A percentile compares a stretch with the other conserved stretches of the same genome.
phyloP scores from a whole-genome alignment of 2,113 vertebrate genomes.

The Embiotoca jacksoni region DNA sequence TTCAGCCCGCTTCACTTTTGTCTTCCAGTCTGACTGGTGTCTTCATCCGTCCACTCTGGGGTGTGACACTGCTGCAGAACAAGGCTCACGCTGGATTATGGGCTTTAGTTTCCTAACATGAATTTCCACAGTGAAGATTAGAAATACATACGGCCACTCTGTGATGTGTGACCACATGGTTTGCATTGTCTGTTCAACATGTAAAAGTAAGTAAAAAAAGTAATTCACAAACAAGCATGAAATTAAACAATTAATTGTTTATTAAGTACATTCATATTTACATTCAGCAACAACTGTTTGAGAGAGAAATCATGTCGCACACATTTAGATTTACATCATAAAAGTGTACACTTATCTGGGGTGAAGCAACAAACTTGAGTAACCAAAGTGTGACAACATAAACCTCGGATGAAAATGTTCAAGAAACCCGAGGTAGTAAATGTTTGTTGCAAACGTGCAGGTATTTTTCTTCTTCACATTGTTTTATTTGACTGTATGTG shows the following conservation, averaged over 20 bases:
- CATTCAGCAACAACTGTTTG: conserved; percentile 17
- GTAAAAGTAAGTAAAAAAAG: no score
- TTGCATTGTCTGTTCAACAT: conserved; percentile 1
- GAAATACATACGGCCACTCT: conserved; percentile 29
- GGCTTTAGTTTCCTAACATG: conserved; percentile 67
- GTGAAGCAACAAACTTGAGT: neutral
- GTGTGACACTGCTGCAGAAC: conserved; percentile 6
- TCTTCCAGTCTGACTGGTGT: conserved; percentile 1
- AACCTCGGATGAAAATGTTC: neutral
- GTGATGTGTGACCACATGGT: neutral
- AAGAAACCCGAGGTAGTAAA: neutral
- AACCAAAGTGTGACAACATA: neutral
- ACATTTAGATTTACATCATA: neutral
- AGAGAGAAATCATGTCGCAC: neutral
- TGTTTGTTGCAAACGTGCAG: neutral
- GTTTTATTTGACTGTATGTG: neutral
- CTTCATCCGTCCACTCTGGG: conserved; percentile 6
- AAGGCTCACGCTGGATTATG: conserved; percentile 72
- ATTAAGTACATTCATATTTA: conserved; percentile 53
- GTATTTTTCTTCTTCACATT: neutral
- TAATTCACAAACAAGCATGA: neutral
- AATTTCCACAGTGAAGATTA: conserved; percentile 44
- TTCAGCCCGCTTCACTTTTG: conserved; percentile 8
- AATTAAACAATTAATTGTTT: conserved; percentile 23
- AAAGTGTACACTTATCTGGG: neutral